Conservation (phyloP, 2,113 vertebrate species). For the Tetrao urogallus region DNA sequence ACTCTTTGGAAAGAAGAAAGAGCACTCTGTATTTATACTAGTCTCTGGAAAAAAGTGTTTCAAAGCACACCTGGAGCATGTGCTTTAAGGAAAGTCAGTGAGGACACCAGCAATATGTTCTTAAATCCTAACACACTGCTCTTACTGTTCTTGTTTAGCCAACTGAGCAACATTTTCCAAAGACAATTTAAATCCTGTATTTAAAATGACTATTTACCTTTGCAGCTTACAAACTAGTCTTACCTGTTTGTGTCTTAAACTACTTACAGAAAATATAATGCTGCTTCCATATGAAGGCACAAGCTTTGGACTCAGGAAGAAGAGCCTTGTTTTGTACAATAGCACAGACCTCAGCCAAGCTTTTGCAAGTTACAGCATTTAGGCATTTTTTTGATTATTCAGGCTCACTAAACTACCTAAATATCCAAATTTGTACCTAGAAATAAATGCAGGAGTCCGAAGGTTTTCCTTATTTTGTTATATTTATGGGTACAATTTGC, state of each 20-base stretch:
- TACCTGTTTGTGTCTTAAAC: not conserved
- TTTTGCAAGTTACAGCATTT: not conserved
- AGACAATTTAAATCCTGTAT: not conserved
- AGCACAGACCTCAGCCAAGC: fast-evolving
- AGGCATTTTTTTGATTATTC: not conserved
- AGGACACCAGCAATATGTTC: not conserved
- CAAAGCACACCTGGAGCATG: not conserved
- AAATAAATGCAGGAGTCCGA: not conserved
- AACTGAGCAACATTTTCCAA: not conserved
- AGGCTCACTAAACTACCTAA: not conserved
- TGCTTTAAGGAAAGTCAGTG: not conserved
- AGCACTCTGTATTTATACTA: not conserved
- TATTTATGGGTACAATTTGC: not conserved
- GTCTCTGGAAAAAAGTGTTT: not conserved
- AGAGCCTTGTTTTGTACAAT: not conserved
- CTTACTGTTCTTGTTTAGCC: not conserved
- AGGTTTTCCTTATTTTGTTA: not conserved
- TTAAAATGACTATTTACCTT: not conserved
- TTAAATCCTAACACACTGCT: not conserved
- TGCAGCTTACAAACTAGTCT: not conserved
- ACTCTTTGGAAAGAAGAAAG: not conserved
- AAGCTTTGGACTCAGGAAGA: not conserved
- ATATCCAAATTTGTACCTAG: not conserved
- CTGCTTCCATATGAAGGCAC: not conserved
- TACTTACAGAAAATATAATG: not conserved